Conservation (phyloP, 2,888 invertebrate species). For the Adineta ricciae region DNA sequence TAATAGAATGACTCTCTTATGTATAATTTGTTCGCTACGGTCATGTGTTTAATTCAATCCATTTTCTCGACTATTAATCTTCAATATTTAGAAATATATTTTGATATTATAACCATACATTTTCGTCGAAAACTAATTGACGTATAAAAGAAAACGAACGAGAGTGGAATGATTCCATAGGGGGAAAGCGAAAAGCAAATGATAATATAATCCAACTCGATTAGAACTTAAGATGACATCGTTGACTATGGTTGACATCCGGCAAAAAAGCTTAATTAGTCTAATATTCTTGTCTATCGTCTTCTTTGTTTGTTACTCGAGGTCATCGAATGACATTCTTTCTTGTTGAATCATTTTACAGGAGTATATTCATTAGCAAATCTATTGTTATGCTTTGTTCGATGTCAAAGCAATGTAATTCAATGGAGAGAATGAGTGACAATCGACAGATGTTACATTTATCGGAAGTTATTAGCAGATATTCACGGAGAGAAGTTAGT, state of each 20-base stretch:
- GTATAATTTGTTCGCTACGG: neutral
- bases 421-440: neutral
- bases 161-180: neutral
- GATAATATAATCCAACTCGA: neutral
- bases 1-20: neutral
- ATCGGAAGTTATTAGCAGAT: neutral
- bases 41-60: neutral
- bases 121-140: neutral
- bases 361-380: neutral
- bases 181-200: neutral
- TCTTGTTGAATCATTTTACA: neutral
- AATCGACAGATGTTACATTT: neutral
- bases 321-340: neutral
- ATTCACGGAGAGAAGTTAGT: no score
- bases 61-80: neutral
- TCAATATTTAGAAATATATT: neutral
- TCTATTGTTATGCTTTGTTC: neutral
- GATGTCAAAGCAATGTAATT: neutral
- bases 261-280: neutral
- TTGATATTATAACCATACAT: neutral
- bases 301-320: neutral
- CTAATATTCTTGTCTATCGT: neutral
- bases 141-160: neutral
- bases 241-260: neutral
- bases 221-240: neutral